These are phyloP conservation scores for Drosophila erecta DNA, from an alignment of 1,140 invertebrate species.

Conservation along the genomic window DNA sequence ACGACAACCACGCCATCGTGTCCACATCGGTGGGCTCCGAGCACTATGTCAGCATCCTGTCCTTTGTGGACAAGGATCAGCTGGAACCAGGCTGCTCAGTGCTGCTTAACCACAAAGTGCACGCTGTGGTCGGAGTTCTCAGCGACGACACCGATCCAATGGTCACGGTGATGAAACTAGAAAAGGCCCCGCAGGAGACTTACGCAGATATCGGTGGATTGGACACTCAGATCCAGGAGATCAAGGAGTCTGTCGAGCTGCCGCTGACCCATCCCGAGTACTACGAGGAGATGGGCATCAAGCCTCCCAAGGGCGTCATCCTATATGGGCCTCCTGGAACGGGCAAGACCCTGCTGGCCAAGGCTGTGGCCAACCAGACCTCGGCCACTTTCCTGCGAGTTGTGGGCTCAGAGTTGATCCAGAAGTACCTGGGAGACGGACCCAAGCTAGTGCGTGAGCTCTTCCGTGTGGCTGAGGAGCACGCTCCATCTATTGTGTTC, in stretches of 20 bases:
- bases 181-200: slow-evolving; percentile 99
- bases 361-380: slow-evolving; percentile 99
- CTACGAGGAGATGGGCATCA: slow-evolving; percentile 99
- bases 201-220: slow-evolving; percentile 99
- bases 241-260: slow-evolving; percentile 99
- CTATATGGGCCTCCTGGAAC: slow-evolving; percentile 99
- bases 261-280: slow-evolving; percentile 99
- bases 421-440: slow-evolving; percentile 98
- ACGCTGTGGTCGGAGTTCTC: slow-evolving; percentile 99
- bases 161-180: slow-evolving; percentile 99
- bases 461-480: slow-evolving; percentile 99
- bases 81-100: slow-evolving; percentile 99
- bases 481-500: slow-evolving; percentile 99
- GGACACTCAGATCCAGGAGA: slow-evolving; percentile 99
- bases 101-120: slow-evolving; percentile 99
- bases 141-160: slow-evolving; percentile 99
- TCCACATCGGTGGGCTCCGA: slow-evolving; percentile 99
- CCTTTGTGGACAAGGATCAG: slow-evolving; percentile 99
- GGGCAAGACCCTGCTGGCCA: slow-evolving; percentile 98
- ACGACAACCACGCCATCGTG: slow-evolving; percentile 99
- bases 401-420: slow-evolving; percentile 99
- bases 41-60: slow-evolving; percentile 99
- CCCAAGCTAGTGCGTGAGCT: slow-evolving; percentile 99
- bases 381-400: slow-evolving; percentile 99
- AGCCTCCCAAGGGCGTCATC: slow-evolving; percentile 99